Conservation (phyloP, 2,113 vertebrate genomes). For the Hystrix cristata region DNA sequence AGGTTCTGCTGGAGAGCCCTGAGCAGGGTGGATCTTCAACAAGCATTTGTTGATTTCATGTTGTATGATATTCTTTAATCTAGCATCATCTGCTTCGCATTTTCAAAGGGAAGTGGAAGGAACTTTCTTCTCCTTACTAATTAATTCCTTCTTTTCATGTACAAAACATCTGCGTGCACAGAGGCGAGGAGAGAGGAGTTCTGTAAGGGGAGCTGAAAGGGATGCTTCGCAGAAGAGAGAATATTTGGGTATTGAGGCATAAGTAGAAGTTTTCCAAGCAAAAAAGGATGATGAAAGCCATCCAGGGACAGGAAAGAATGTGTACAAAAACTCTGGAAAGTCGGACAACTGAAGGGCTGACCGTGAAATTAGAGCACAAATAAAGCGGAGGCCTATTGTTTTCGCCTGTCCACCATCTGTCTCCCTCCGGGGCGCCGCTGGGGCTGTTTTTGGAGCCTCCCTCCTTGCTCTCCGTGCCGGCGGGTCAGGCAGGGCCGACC, state of each 20-base stretch:
- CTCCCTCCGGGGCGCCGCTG: rapidly evolving
- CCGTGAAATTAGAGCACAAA: not conserved
- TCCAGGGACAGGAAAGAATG: not conserved
- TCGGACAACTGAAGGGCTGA: not conserved
- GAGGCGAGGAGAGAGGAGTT: not conserved
- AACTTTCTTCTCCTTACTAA: constrained; percentile 47
- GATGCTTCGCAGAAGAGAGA: not conserved
- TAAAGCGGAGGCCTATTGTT: too few species aligned
- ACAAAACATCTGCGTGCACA: not conserved
- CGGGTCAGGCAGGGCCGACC: not conserved
- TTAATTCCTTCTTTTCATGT: not conserved
- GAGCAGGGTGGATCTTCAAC: not conserved
- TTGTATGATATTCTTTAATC: constrained; percentile 65
- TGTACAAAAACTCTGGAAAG: not conserved
- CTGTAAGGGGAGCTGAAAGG: not conserved
- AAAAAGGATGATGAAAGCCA: not conserved
- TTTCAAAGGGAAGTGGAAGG: constrained; percentile 67
- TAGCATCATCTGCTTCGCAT: constrained; percentile 72
- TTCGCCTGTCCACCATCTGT: rapidly evolving
- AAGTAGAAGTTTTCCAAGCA: not conserved
- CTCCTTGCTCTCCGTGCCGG: not conserved
- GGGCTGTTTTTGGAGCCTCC: rapidly evolving
- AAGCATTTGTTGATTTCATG: constrained; percentile 37
- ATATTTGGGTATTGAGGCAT: not conserved
- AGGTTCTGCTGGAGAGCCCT: not conserved